These are phyloP conservation scores for Pyralis farinalis DNA, from an alignment of 2,888 invertebrate species.

Conservation along the genomic window DNA sequence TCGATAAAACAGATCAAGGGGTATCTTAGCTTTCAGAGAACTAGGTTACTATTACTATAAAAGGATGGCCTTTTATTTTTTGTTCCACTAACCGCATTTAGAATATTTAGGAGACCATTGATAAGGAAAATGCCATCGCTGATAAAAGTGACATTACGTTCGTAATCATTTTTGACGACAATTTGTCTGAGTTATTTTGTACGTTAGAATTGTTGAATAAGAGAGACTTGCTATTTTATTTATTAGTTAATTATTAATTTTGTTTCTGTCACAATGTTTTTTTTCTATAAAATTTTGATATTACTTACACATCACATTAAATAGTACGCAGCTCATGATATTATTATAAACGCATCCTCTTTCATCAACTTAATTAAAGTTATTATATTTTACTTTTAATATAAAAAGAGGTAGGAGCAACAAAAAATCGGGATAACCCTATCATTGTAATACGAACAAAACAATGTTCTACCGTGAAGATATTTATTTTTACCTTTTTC, in stretches of 20 bases:
- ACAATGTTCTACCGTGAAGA: conserved; percentile 17
- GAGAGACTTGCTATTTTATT: too few relatives aligned
- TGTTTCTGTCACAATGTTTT: too few relatives aligned
- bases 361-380: too few relatives aligned
- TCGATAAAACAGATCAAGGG: conserved; percentile 64
- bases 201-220: too few relatives aligned
- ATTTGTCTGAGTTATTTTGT: conserved; percentile 1
- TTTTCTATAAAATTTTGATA: too few relatives aligned
- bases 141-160: conserved; percentile 15
- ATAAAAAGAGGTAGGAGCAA: background rate
- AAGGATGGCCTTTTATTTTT: conserved; percentile 57
- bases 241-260: too few relatives aligned
- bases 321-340: too few relatives aligned
- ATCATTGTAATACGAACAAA: conserved; percentile 18
- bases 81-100: conserved; percentile 65
- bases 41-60: conserved; percentile 60
- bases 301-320: too few relatives aligned
- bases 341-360: too few relatives aligned
- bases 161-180: background rate
- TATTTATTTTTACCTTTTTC: conserved; percentile 15
- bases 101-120: conserved; percentile 29
- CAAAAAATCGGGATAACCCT: conserved; percentile 12
- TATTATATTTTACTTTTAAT: too few relatives aligned
- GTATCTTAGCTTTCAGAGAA: conserved; percentile 56
- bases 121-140: conserved; percentile 24